A percentile compares a stretch with the other conserved stretches of the same genome.
phyloP scores from a whole-genome alignment of 2,888 invertebrate species.

The Phorcus lineatus region DNA sequence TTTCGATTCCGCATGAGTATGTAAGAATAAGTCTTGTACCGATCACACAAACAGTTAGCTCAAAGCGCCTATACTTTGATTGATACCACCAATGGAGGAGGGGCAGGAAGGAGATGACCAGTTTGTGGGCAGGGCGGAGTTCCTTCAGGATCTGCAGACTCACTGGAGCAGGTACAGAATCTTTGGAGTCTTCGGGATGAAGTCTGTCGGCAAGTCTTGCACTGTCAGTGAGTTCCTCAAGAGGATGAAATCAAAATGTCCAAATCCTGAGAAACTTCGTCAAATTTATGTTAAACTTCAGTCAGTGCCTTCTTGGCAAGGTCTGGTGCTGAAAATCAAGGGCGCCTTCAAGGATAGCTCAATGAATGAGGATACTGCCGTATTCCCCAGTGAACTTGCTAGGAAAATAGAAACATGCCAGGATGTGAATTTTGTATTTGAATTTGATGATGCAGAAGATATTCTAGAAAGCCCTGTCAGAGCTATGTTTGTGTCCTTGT shows the following conservation, averaged over 20 bases:
- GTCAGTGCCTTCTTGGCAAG: neutral
- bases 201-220: constrained; percentile 50
- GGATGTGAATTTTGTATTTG: constrained; percentile 29
- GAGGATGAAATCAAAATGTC: neutral
- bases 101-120: constrained; percentile 27
- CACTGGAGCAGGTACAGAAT: constrained; percentile 38
- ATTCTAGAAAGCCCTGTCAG: constrained; percentile 35
- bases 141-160: constrained; percentile 30
- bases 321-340: neutral
- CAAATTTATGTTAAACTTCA: constrained; percentile 22
- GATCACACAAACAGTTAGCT: no score
- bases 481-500: constrained; percentile 32
- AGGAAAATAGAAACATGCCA: neutral
- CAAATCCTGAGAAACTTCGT: neutral
- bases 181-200: constrained; percentile 48
- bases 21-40: no score
- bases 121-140: constrained; percentile 42
- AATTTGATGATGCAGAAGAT: constrained; percentile 55
- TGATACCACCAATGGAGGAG: neutral
- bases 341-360: neutral
- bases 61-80: no score
- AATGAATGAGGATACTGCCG: no score
- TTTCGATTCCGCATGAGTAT: no score
- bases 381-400: no score
- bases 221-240: constrained; percentile 39